Base-by-base conservation (phyloP, 64 coral and sea anemone species). In the Actinia equina region DNA sequence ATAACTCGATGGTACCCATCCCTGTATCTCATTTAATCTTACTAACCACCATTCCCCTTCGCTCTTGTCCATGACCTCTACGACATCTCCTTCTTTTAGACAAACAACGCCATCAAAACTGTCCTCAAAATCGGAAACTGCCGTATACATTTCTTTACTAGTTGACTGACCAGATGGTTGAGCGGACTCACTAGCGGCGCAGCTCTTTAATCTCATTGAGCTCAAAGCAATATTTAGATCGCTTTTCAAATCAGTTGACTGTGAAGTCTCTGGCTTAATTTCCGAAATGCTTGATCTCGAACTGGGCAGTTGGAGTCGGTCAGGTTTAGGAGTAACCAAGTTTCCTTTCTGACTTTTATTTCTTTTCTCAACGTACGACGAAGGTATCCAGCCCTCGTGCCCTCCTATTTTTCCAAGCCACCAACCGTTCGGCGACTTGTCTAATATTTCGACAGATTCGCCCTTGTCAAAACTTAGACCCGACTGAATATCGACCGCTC, bases 351-450 rank as follows among this genome's bases (percentile, higher is more conserved):
- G 26, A 60, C 83, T 85, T 70, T 87, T 98, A 19, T 86, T 93
- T 70, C 93, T 92, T 46, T 95, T 95, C 11, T 88, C 82, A 10
- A 99, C 83, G 70, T 99, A 90, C 12, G 97, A 93, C 0, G 97
- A 99, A 3, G 97, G 97, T 65, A 99, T 95, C 97, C 97, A 99
- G 19, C 97, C 97, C 14, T 99, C 97, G 14, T 93, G 14, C 26
- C 86, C 86, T 27, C 91, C 93, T 25, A 99, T 99, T 67, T 91
- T 99, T 18, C 97, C 93, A 7, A 90, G 92, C 77, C 85, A 92
- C 77, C 60, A 92, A 14, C 90, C 90, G 2, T 77, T 87, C 1
- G 85, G 79, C 13, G 84, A 46, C 37, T 71, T 82, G 14, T 92
- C 90, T 30, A 92, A 46, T 17, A 92, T 84, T 69, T 82, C 27